Evolutionary conservation across 2,797 vertebrate species (phyloP), one percentile per base, ranked within the genome.

Genomic region (Coregonus sp.): DNA sequence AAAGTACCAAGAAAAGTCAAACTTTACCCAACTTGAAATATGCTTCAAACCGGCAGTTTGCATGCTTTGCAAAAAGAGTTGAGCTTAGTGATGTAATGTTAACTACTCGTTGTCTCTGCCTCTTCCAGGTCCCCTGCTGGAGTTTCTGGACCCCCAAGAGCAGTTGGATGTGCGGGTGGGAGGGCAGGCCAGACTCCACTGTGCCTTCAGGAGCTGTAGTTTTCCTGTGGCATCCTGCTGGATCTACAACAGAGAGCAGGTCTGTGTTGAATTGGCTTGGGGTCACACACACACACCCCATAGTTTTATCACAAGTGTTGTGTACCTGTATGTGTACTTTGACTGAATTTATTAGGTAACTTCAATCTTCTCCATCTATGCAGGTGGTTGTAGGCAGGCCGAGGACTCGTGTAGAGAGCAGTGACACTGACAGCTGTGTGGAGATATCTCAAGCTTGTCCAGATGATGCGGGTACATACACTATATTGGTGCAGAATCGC

Each of bases 171-270:
- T 91, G 40, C 70, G 76, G 63, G 88, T 90, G 0, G 93, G 94
- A 50, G 78, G 91, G 74, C 78, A 77, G 12, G 93, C 87, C 80
- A 78, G 54, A 9, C 86, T 96, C 1, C 51, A 51, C 54, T 95
- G 94, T 72, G 76, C 78, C 40, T 95, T 95, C 86, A 88, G 59
- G 76, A 91, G 92, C 75, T 86, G 86, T 65, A 92, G 66, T 3
- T 52, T 84, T 0, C 94, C 94, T 9, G 90, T 95, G 78, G 94
- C 92, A 35, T 94, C 91, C 85, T 95, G 94, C 85, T 96, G 95
- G 95, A 91, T 95, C 81, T 92, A 89, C 82, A 94, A 95, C 86
- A 90, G 84, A 79, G 88, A 90, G 47, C 92, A 93, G 93, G 95
- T 95, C 74, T 6, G 0, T 5, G 6, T 47, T 50, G 6, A n/a